A percentile compares a stretch with the other conserved stretches of the same genome.
These are phyloP conservation scores for Artemia sinica DNA, from an alignment of 2,888 invertebrate species.

Conservation along the genomic window DNA sequence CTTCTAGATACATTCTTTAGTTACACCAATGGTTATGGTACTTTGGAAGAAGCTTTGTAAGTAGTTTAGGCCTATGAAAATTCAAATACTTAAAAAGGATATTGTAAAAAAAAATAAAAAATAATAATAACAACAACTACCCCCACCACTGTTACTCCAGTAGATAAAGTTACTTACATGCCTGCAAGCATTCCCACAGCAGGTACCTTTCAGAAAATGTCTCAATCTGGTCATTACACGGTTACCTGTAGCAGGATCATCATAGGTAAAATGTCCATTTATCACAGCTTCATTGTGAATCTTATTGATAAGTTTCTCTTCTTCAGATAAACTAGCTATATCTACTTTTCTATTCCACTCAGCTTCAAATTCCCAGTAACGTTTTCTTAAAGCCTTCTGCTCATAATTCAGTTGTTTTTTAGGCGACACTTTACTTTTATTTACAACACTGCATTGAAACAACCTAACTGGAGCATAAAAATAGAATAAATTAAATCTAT, in stretches of 20 bases:
- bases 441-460: too few relatives aligned
- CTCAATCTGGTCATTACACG: constrained; percentile 28
- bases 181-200: constrained; percentile 30
- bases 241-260: constrained; percentile 27
- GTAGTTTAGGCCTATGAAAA: too few relatives aligned
- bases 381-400: constrained; percentile 20
- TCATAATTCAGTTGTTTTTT: neutral
- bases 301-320: constrained; percentile 26
- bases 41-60: too few relatives aligned
- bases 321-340: constrained; percentile 23
- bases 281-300: constrained; percentile 27
- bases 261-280: constrained; percentile 28
- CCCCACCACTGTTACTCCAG: too few relatives aligned
- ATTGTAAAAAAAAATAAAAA: too few relatives aligned
- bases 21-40: too few relatives aligned
- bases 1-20: too few relatives aligned
- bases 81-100: too few relatives aligned
- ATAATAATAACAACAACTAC: too few relatives aligned
- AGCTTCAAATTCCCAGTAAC: constrained; percentile 26
- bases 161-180: constrained; percentile 27
- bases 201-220: constrained; percentile 27
- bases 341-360: constrained; percentile 24
- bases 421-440: too few relatives aligned
- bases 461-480: too few relatives aligned
- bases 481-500: constrained; percentile 18